Base-by-base conservation (phyloP, 2,888 invertebrate genomes). In the Spodoptera picta region DNA sequence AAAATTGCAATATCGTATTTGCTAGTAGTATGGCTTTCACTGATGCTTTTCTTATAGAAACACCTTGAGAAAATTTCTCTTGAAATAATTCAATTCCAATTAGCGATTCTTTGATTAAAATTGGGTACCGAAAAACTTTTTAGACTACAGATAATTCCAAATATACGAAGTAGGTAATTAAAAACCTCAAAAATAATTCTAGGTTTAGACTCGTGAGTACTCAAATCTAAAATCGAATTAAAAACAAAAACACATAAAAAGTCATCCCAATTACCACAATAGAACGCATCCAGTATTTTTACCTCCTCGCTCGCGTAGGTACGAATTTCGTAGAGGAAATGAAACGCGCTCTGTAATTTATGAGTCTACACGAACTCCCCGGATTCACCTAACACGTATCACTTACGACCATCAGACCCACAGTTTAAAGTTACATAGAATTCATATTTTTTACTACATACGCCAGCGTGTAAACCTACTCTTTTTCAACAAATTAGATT, bases 291-390 rank as follows among this genome's bases (percentile, higher is more conserved):
- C 65, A 79, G 78, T 45, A 64, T 60, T 68, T 73, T 60, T 76
- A 83, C 53, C 69, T 77, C 72, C 58, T 53, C 60, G 75, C 72
- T 64, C 72, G 71, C 84, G 84, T 86, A 87, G 84, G 86, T 89
- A 89, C 88, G 87, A 90, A 91, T 90, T 90, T 88, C 86, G 89
- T 87, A 82, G 87, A 91, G 94, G 94, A 94, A 94, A 94, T 93
- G 93, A 92, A 92, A 93, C 90, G 90, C 88, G 87, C 83, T 80
- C 78, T 63, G 85, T 88, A 90, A 93, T 93, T 93, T 92, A 92
- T 91, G 82, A 87, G 81, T 81, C 79, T 79, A 85, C 88, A 86
- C 87, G 85, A 88, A 87, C 79, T 72, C 86, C 79, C 84, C 79
- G 89, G 88, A 87, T 88, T 83, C 81, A 85, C 87, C 88, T 82